Conservation (phyloP, 2,888 invertebrate species). For the Nemotelus pantherinus region DNA sequence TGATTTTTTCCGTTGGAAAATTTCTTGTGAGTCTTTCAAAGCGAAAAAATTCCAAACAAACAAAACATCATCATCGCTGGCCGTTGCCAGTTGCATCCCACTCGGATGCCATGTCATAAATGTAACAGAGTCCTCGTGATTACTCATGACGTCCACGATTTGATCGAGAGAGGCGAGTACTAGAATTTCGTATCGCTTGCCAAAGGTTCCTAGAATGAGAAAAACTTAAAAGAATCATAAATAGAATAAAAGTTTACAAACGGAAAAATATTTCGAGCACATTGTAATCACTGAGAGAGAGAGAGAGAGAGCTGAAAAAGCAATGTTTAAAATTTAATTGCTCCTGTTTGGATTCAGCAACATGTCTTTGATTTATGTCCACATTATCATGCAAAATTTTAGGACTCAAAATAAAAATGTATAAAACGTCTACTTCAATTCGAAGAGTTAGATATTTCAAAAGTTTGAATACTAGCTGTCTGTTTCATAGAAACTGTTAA, state of each 20-base stretch:
- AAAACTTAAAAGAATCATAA: not conserved
- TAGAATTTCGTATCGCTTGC: slow-evolving; percentile 56
- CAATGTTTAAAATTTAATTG: too few species aligned
- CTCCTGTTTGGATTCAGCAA: too few species aligned
- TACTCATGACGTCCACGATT: slow-evolving; percentile 60
- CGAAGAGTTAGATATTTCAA: too few species aligned
- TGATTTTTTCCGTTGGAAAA: not conserved
- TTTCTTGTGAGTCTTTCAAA: slow-evolving; percentile 2
- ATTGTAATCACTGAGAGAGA: too few species aligned
- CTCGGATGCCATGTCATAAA: slow-evolving; percentile 62
- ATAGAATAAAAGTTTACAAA: not conserved
- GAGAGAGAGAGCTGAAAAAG: too few species aligned
- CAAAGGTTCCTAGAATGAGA: slow-evolving; percentile 43
- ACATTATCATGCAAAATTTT: too few species aligned
- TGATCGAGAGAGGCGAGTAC: slow-evolving; percentile 61
- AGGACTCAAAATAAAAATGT: too few species aligned
- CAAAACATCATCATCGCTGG: slow-evolving; percentile 63
- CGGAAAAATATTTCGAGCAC: too few species aligned
- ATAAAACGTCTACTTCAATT: too few species aligned
- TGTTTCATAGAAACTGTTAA: too few species aligned
- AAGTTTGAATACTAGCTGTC: too few species aligned
- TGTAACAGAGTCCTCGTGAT: slow-evolving; percentile 57
- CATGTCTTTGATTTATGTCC: too few species aligned
- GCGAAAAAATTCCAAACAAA: slow-evolving; percentile 64
- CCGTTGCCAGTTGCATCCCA: slow-evolving; percentile 61